Evolutionary conservation across 2,888 invertebrate genomes (phyloP), one percentile per base, ranked within the genome.

Genomic region (Galeopsomyia nigrocyanea): DNA sequence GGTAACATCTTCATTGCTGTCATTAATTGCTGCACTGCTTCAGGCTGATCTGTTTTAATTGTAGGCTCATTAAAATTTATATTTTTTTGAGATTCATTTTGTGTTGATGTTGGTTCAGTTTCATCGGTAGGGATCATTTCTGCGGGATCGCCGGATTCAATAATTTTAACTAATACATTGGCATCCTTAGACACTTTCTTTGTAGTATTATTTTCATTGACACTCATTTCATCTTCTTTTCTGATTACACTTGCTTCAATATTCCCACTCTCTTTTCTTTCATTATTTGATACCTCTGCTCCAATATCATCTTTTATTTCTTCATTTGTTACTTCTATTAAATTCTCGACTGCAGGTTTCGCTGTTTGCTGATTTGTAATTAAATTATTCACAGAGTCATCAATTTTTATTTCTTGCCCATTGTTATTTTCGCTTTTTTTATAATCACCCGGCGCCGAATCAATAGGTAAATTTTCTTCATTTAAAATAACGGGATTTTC

Each of bases 1-100:
- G 86, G 85, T 58, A 86, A 71, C 63, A 81, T 82, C 76, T 79
- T 84, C 75, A 84, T 80, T 0, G 82, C 82, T 6, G 80, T 79
- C 70, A 86, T 74, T 47, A 86, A 75, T 68, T 83, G 80, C 16
- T 84, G 81, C 47, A 85, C 69, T 13, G 69, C 66, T 39, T 47
- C 68, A 10, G 75, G 75, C 16, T 69, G 62, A 61, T 57, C 21
- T 16, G 7, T 22, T 55, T 64, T 6, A 21, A 21, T 60, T 64
- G 64, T 17, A n/a, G 17, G 10, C 2, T 21, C 26, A 47, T 50
- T 19, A 1, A 16, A 39, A 46, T 50, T 5, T 50, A 0, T 17
- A 26, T 63, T 22, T 26, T 53, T 39, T 0, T 9, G 5, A 39
- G 21, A 31, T 22, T 68, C 9, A 9, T 21, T 14, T 58, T 53